Conservation (phyloP, 2,797 vertebrate species). For the Eulemur rubriventer region DNA sequence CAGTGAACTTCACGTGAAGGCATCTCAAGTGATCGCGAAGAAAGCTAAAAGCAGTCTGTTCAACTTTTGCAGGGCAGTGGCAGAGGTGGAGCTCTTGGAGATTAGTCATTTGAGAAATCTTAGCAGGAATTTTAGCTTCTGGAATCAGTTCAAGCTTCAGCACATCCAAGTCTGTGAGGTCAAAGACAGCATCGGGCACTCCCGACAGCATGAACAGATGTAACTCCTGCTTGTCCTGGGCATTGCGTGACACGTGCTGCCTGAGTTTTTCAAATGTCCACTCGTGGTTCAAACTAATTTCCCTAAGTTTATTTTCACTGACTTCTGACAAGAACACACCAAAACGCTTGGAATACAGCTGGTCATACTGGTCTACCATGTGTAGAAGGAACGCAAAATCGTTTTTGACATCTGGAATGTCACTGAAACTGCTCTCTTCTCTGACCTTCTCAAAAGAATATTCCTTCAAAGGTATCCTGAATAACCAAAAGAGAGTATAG, state of each 20-base stretch:
- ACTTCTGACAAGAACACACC: constrained; percentile 98
- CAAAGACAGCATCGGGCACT: constrained; percentile 96
- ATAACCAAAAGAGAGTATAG: constrained; percentile 98
- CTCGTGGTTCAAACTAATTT: constrained; percentile 97
- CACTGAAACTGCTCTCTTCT: constrained; percentile 99
- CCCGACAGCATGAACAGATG: constrained; percentile 98
- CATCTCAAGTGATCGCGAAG: constrained; percentile 97
- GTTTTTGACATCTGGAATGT: constrained; percentile 99
- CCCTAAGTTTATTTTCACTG: constrained; percentile 97
- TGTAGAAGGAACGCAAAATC: constrained; percentile 99
- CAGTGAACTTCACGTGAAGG: constrained; percentile 99
- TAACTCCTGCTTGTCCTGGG: constrained; percentile 96
- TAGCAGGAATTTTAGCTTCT: constrained; percentile 96
- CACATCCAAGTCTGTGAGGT: constrained; percentile 96
- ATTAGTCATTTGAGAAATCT: constrained; percentile 98
- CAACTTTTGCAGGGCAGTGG: constrained; percentile 98
- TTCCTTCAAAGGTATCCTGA: constrained; percentile 96
- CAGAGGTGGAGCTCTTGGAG: constrained; percentile 98
- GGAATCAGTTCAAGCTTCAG: constrained; percentile 97
- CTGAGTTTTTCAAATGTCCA: constrained; percentile 98
- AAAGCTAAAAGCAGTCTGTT: constrained; percentile 98
- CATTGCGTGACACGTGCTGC: constrained; percentile 94
- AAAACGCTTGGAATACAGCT: constrained; percentile 98
- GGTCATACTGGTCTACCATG: constrained; percentile 99
- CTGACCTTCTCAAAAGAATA: constrained; percentile 99